Conservation (phyloP, 2,888 invertebrate species). For the Lutraria lutraria region DNA sequence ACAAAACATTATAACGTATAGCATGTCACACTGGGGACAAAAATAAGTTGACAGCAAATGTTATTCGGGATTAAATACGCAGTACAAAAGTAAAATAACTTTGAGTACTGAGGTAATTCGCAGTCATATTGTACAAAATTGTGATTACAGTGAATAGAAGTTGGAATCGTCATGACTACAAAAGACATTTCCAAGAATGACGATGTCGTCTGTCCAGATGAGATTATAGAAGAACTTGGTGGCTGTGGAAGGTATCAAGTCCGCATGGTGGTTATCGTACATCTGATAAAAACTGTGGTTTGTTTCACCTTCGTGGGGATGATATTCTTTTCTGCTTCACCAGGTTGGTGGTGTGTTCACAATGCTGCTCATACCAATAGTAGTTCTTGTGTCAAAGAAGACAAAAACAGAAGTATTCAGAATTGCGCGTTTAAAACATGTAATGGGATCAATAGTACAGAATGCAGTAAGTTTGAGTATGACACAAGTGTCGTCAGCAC, state of each 20-base stretch:
- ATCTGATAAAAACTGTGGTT: constrained; percentile 30
- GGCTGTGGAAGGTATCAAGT: constrained; percentile 42
- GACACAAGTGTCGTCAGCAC: background rate
- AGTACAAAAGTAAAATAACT: background rate
- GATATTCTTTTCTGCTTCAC: constrained; percentile 29
- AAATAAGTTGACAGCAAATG: background rate
- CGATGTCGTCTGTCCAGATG: constrained; percentile 30
- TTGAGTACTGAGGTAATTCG: background rate
- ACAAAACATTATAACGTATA: background rate
- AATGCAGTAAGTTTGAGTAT: background rate
- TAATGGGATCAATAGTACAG: background rate
- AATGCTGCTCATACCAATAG: background rate
- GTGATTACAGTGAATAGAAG: background rate
- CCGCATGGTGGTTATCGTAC: constrained; percentile 27
- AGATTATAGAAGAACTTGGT: constrained; percentile 39
- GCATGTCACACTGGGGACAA: background rate
- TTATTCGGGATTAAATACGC: background rate
- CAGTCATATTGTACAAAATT: background rate
- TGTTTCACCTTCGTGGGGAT: constrained; percentile 30
- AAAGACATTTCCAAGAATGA: background rate
- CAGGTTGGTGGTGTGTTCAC: constrained; percentile 25
- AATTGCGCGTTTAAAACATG: constrained; percentile 19
- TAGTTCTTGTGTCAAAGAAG: background rate
- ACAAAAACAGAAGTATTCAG: background rate
- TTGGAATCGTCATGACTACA: background rate